Evolutionary conservation across 1,140 invertebrate genomes (phyloP), one percentile per base, ranked within the genome.

Genomic region (Triops cancriformis): DNA sequence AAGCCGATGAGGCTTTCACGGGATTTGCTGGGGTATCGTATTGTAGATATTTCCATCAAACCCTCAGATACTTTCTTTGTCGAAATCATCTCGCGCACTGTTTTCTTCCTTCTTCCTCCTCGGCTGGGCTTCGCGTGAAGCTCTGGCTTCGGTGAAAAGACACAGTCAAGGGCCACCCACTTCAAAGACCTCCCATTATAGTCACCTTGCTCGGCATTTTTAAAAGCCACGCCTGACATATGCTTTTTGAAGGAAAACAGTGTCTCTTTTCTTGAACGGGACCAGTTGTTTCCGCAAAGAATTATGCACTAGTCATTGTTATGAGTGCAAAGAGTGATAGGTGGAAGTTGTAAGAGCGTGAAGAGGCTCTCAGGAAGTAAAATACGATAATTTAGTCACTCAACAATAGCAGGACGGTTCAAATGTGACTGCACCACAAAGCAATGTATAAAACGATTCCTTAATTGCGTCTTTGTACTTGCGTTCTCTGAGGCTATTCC

Each of bases 171-270:
- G 51, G 51, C 51, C 51, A 64, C 51, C 51, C 51, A 64, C 51
- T 64, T 64, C 51, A 64, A 23, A 64, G 51, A 64, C 51, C 51
- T 64, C 51, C 51, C 51, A 64, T 64, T 64, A 64, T 64, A 64
- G 51, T 64, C 51, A 64, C 51, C 51, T 64, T 64, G 51, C 51
- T 23, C n/a, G 51, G 51, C 7, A 64, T 64, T 64, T 64, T 14
- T 64, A 64, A 18, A 14, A 64, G 5, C 51, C 51, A 64, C 51
- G 51, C 51, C 51, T 64, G 51, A 14, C 23, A 23, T 64, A 23
- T 64, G 51, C 51, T 64, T 64, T 64, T 37, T 37, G 31, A 64
- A 64, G 18, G 23, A 18, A n/a, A n/a, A 23, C 51, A 6, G 10
- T 64, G 51, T 5, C n/a, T 23, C 51, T 23, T 64, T 23, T 18